Evolutionary conservation across 2,888 invertebrate genomes (phyloP).

Genomic region (Meghimatium bilineatum): DNA sequence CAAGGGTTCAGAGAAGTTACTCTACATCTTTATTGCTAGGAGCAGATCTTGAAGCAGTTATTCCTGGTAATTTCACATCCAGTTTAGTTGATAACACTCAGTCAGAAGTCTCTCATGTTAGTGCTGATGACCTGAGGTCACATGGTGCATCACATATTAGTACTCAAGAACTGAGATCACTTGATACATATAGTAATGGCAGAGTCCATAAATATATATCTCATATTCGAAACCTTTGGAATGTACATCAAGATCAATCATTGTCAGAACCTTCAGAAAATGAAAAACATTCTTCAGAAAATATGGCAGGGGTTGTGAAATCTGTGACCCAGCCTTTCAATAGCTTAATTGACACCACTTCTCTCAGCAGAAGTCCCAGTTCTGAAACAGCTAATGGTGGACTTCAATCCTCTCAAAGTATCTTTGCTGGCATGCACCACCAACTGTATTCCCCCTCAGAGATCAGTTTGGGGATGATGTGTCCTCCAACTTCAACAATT

Average conservation of each 20-base stretch:
- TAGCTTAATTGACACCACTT: conserved; percentile 9
- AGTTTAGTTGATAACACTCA: not conserved
- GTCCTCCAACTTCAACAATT: not conserved
- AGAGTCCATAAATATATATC: conserved; percentile 11
- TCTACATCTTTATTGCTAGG: conserved; percentile 14
- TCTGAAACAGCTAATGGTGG: conserved; percentile 15
- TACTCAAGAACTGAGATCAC: not conserved
- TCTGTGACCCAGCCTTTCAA: conserved; percentile 23
- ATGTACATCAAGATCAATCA: conserved; percentile 8
- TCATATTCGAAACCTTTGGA: conserved; percentile 11
- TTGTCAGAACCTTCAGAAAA: conserved; percentile 3
- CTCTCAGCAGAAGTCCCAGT: conserved; percentile 31
- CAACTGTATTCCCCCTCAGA: not conserved
- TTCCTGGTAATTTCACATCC: conserved; percentile 38
- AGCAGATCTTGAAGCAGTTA: conserved; percentile 35
- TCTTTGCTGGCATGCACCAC: conserved; percentile 1
- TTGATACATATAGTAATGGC: conserved; percentile 10
- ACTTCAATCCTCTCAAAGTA: conserved; percentile 25
- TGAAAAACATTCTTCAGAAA: not conserved
- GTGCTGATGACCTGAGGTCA: no score
- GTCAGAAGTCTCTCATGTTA: not conserved
- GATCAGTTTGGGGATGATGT: not conserved
- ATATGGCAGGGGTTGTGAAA: conserved; percentile 34
- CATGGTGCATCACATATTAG: no score
- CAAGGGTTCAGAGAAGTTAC: not conserved